Base-by-base conservation (phyloP, 37 sponge, comb jelly and placozoan species). In the Spongia lamella region DNA sequence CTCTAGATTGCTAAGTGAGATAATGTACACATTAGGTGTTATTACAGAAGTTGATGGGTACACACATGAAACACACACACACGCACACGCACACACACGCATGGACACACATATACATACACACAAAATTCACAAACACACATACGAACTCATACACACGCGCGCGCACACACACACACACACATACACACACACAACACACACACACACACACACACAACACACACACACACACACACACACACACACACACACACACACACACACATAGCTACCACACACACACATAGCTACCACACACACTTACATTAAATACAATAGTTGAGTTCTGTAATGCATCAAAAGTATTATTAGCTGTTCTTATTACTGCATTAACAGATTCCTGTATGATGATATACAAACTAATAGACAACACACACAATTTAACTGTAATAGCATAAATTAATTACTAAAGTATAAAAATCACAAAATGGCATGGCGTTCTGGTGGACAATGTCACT, bases 71-170 rank as follows among this genome's bases (percentile, higher is more conserved):
- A 43, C 5, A 9, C 47, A 43, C 5, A 43, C 9, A 43, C 47
- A 43, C 47, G 9, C 5, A 32, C 56, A 63, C 5, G 24, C n/a
- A 5, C 36, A 59, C 64, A 63, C 64, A 63, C 33, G 29, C 64
- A 27, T 35, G 15, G 35, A 63, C 64, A 63, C 60, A 58, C 26
- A 63, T 35, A 63, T 20, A 63, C 64, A 63, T 14, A 39, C 68
- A 17, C 49, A 67, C 68, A 43, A 9, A 43, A 43, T 43, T 13
- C 47, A 43, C 47, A 43, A 43, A 9, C 47, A 43, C 5, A 43
- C 9, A 43, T 9, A 43, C 47, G 9, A 43, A 32, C 56, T 65
- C 5, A 43, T 19, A 5, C 36, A 59, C 22, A 7, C 55, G 49
- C 6, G 27, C 29, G 24, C 39, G 17, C 56, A 64, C 36, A 30